Conservation (phyloP, 2,113 vertebrate species). For the Rhombomys opimus region DNA sequence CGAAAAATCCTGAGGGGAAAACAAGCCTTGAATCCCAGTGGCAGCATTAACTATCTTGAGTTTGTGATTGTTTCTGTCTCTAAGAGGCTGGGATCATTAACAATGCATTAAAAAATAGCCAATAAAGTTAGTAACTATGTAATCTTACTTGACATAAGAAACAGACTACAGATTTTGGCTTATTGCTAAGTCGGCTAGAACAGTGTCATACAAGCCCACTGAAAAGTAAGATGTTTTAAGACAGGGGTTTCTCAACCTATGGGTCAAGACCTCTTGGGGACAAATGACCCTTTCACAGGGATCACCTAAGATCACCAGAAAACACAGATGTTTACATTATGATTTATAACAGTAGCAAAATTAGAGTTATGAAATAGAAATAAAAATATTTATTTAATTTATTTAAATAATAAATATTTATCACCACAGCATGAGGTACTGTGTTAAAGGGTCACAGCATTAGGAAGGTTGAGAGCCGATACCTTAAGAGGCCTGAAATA, state of each 20-base stretch:
- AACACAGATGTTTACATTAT: no score
- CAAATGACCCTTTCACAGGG: no score
- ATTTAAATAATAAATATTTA: no score
- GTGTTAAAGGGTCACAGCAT: no score
- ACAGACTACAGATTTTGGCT: conserved; percentile 42
- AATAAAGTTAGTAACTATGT: conserved; percentile 55
- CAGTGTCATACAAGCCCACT: conserved; percentile 13
- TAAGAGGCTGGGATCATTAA: conserved; percentile 30
- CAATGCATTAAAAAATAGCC: conserved; percentile 62
- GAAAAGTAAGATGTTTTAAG: neutral
- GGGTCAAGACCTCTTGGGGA: no score
- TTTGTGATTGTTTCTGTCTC: conserved; percentile 13
- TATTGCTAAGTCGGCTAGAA: neutral
- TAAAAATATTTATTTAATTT: no score
- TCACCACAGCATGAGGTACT: no score
- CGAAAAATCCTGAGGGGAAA: conserved; percentile 12
- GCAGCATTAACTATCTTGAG: conserved; percentile 21
- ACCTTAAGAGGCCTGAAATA: neutral
- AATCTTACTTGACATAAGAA: conserved; percentile 62
- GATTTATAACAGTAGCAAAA: no score
- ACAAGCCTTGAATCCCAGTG: conserved; percentile 8
- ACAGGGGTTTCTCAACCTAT: neutral
- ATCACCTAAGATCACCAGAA: no score
- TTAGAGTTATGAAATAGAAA: no score
- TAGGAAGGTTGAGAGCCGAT: neutral